phyloP scores from a whole-genome alignment of 2,113 vertebrate species.

The Centropus unirufus region DNA sequence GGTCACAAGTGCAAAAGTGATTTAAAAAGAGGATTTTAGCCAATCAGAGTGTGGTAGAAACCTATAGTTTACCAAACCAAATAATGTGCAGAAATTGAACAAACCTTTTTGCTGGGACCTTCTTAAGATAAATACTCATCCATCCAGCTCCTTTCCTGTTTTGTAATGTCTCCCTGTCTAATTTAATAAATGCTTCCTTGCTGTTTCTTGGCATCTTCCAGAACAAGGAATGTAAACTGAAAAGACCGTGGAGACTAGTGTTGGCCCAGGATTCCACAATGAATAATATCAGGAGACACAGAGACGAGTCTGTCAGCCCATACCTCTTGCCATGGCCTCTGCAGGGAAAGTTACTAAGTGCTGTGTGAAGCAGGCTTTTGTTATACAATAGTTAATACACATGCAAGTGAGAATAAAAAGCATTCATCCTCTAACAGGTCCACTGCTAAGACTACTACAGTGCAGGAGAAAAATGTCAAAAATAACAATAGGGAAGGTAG shows the following conservation, averaged over 20 bases:
- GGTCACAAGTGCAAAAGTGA: background rate
- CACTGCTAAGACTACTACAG: background rate
- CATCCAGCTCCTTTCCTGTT: conserved; percentile 74
- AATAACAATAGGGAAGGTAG: background rate
- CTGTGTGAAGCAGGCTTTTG: background rate
- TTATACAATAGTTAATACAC: background rate
- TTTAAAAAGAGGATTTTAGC: background rate
- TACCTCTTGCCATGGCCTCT: background rate
- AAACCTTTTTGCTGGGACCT: conserved; percentile 48
- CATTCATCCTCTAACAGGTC: background rate
- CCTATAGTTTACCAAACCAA: conserved; percentile 21
- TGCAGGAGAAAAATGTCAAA: background rate
- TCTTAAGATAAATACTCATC: conserved; percentile 79
- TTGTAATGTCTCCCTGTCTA: conserved; percentile 80
- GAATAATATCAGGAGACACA: conserved; percentile 75
- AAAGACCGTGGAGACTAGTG: conserved; percentile 69
- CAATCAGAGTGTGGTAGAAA: background rate
- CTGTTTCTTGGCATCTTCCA: conserved; percentile 78
- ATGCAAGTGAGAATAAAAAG: conserved; percentile 1
- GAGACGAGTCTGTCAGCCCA: conserved; percentile 53
- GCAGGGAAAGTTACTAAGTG: background rate
- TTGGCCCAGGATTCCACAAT: conserved; percentile 56
- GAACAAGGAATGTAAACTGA: conserved; percentile 83
- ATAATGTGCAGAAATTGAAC: background rate
- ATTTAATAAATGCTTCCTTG: conserved; percentile 79